Evolutionary conservation across 2,113 vertebrate species (phyloP), one percentile per base, ranked within the genome.

Genomic region (Gavia stellata): DNA sequence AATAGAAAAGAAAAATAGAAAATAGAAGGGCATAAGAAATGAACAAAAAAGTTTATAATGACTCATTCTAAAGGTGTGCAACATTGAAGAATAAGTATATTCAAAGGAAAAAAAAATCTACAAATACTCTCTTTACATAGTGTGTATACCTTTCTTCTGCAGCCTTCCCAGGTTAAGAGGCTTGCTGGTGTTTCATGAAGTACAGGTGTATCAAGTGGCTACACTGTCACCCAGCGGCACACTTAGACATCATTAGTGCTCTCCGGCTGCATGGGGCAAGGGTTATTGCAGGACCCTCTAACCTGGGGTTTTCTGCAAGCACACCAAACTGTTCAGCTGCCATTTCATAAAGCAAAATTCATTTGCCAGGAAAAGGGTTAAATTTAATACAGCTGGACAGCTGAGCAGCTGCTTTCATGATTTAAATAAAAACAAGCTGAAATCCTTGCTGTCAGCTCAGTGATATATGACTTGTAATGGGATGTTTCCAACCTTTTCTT

Each of bases 361-460:
- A 86, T 97, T 97, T 98, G 96, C 97, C 88, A 97, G 96, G 74
- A 97, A 97, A 98, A 96, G 98, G 98, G 98, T 99, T 99, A 99
- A 98, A 98, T 97, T 97, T 98, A 98, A 98, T 98, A 94, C 97
- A 98, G 97, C 96, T 96, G 97, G 98, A 98, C 98, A 98, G 97
- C 95, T 94, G 93, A 98, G 97, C 98, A 99, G 99, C 98, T 99
- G 98, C 98, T 98, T 98, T 98, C 98, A 98, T 98, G 98, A 98
- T 99, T 99, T 98, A 98, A 99, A 99, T 98, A 98, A 99, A 99
- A 99, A 99, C 98, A 99, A 98, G 97, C 98, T 98, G 98, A 98
- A 99, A 98, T 98, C 97, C 96, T 98, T 97, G 98, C 98, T 99
- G 98, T 99, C 99, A 99, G 98, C 85, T 94, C 80, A 88, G 97